Evolutionary conservation across 2,797 vertebrate genomes (phyloP), one percentile per base, ranked within the genome.

Genomic region (Takifugu ocellatus): DNA sequence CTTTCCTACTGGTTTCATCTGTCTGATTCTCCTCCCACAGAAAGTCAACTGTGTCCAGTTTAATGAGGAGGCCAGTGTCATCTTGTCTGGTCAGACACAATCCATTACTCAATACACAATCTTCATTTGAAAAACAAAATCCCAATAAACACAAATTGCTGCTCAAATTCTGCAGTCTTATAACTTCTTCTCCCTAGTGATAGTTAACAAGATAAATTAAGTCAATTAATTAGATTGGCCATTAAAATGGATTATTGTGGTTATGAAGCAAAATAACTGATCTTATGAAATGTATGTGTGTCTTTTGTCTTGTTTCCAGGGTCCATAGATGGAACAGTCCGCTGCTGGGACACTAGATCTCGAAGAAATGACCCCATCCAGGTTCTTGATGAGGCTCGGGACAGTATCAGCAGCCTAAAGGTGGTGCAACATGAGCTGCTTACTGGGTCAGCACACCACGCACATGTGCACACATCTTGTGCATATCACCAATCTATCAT

Each of bases 21-120:
- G 24, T 5, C 54, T 0, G 2, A 46, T 42, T 27, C 1, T 52
- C 53, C 1, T 8, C 27, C 43, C 45, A 1, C 76, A 97, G 96
- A 96, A 93, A 72, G 94, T 98, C 48, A 96, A 94, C 79, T 97
- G 95, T 1, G 93, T 98, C 39, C 92, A 92, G 72, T 98, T 98
- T 78, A 98, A 97, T 1, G 95, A 96, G 68, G 96, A 98, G 69
- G 93, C 93, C 25, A 95, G 93, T 0, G 82, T 97, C 39, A 94
- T 96, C 2, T 66, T 98, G 16, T 98, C 21, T 14, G 25, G 1
- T 8, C 11, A 42, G 11, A 15, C 9, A 47, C 25, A 43, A n/a
- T n/a, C n/a, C 21, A 27, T 39, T 25, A 14, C 14, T 25, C 5
- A 29, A 1, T 21, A 17, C 49, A 12, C 8, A 25, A 9, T 7